A percentile compares a stretch with the other conserved stretches of the same genome.
These are phyloP conservation scores for Mythimna ferrago DNA, from an alignment of 2,888 invertebrate species.

Conservation along the genomic window DNA sequence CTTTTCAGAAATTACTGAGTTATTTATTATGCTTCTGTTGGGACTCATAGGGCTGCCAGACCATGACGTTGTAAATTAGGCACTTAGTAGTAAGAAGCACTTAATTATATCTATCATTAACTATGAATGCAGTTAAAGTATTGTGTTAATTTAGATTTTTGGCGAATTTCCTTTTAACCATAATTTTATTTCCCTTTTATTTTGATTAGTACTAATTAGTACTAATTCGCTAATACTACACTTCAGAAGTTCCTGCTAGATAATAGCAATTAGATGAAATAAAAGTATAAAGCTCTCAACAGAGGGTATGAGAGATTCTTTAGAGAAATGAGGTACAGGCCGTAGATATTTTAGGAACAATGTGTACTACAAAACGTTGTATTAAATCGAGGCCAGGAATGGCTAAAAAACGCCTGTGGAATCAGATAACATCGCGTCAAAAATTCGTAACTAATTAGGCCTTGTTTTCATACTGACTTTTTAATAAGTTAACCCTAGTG, in stretches of 20 bases:
- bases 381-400: too few species aligned
- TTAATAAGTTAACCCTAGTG: too few species aligned
- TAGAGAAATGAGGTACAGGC: not conserved
- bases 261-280: not conserved
- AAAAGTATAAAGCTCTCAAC: not conserved
- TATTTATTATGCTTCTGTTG: conserved; percentile 26
- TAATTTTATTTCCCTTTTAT: not conserved
- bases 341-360: not conserved
- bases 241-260: not conserved
- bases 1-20: conserved; percentile 16
- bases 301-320: not conserved
- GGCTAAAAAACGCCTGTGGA: too few species aligned
- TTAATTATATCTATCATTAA: not conserved
- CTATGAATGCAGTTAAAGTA: not conserved
- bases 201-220: not conserved
- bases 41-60: not conserved
- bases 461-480: too few species aligned
- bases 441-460: too few species aligned
- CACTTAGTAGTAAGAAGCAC: conserved; percentile 7
- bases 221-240: not conserved
- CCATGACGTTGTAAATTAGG: not conserved
- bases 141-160: not conserved
- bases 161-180: not conserved
- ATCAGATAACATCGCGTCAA: too few species aligned
- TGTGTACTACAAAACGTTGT: not conserved